A percentile compares a stretch with the other conserved stretches of the same genome.
phyloP scores from a whole-genome alignment of 2,888 invertebrate genomes.

The Lithodes maja region DNA sequence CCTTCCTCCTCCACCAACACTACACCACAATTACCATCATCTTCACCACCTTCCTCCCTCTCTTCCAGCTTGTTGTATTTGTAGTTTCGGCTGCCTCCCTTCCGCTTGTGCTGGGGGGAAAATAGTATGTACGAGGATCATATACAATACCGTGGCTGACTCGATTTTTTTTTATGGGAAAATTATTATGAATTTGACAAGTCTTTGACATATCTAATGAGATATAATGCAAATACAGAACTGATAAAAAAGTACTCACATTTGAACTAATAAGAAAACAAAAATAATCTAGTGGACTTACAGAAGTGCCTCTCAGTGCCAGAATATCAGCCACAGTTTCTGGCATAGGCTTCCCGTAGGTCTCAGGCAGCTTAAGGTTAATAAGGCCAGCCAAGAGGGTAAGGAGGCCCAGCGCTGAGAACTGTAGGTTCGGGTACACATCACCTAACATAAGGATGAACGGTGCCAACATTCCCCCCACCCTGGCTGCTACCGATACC shows the following conservation, averaged over 20 bases:
- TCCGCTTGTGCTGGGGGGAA: no score
- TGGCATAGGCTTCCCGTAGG: conserved; percentile 72
- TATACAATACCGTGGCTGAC: no score
- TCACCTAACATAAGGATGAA: conserved; percentile 72
- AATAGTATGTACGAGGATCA: no score
- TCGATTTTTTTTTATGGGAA: no score
- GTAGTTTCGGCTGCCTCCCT: background rate
- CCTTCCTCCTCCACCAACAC: background rate
- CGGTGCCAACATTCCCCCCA: conserved; percentile 73
- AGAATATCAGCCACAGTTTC: conserved; percentile 72
- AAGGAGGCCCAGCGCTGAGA: conserved; percentile 66
- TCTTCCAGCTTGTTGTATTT: conserved; percentile 4
- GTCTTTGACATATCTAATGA: no score
- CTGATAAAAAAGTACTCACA: no score
- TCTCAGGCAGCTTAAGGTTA: conserved; percentile 72
- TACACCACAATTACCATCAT: background rate
- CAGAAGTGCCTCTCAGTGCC: conserved; percentile 24
- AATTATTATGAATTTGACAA: no score
- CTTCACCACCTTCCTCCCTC: background rate
- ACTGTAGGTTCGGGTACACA: conserved; percentile 66
- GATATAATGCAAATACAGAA: no score
- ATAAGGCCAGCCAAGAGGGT: conserved; percentile 72
- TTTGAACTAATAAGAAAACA: no score
- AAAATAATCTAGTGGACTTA: no score
- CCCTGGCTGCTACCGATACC: conserved; percentile 72